Conservation (phyloP, 2,113 vertebrate genomes). For the Lepus americanus region DNA sequence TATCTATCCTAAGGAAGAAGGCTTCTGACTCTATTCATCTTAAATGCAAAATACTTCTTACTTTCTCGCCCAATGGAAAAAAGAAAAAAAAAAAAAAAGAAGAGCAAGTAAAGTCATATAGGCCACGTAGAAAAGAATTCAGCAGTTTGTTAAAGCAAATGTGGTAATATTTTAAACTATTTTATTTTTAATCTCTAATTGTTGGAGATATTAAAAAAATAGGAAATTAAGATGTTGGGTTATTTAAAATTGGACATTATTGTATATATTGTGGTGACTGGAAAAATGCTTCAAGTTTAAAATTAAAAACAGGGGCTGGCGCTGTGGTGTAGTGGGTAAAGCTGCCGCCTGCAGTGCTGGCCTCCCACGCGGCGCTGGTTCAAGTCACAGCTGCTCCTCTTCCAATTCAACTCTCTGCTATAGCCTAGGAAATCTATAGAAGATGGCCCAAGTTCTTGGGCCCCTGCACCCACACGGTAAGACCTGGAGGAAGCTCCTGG, state of each 20-base stretch:
- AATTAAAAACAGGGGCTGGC: too few relatives aligned
- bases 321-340: too few relatives aligned
- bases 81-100: background rate
- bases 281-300: background rate
- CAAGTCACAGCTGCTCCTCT: too few relatives aligned
- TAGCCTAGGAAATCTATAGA: too few relatives aligned
- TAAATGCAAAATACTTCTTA: background rate
- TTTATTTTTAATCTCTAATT: background rate
- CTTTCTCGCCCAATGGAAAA: background rate
- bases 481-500: too few relatives aligned
- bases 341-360: too few relatives aligned
- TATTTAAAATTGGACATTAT: background rate
- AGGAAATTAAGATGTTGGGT: constrained; percentile 15
- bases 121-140: constrained; percentile 7
- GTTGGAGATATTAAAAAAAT: constrained; percentile 33
- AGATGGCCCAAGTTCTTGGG: too few relatives aligned
- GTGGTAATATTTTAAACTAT: background rate
- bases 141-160: background rate
- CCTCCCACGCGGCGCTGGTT: too few relatives aligned
- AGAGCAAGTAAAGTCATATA: background rate
- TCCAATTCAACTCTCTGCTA: too few relatives aligned
- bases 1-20: background rate
- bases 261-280: background rate
- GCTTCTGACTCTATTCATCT: background rate
- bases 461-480: too few relatives aligned